Conservation (phyloP, 2,888 invertebrate genomes). For the Drosophila limbata region DNA sequence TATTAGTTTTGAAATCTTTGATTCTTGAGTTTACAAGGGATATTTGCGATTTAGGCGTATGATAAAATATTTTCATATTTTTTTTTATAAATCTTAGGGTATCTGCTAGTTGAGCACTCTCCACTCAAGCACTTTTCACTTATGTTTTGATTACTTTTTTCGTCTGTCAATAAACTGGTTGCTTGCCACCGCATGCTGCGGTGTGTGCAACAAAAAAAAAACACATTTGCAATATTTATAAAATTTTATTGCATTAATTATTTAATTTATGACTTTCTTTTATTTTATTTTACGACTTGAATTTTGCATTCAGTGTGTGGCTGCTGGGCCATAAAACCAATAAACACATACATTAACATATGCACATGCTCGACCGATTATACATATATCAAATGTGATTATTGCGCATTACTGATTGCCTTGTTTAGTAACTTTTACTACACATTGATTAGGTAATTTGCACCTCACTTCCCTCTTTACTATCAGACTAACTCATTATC, state of each 20-base stretch:
- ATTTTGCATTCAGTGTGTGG: slow-evolving; percentile 47
- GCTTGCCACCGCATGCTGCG: slow-evolving; percentile 55
- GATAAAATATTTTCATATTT: too few species aligned
- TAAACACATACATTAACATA: slow-evolving; percentile 17
- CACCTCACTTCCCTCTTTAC: neutral
- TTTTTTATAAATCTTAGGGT: slow-evolving; percentile 2
- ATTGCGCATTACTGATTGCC: slow-evolving; percentile 53
- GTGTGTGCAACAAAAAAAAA: slow-evolving; percentile 47
- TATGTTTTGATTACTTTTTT: slow-evolving; percentile 21
- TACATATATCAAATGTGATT: slow-evolving; percentile 29
- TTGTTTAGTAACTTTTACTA: slow-evolving; percentile 29
- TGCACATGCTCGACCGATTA: neutral
- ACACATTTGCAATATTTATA: slow-evolving; percentile 75
- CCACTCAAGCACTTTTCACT: neutral
- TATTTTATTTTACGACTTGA: slow-evolving; percentile 60
- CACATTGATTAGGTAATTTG: slow-evolving; percentile 53
- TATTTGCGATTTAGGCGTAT: too few species aligned
- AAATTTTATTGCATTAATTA: slow-evolving; percentile 75
- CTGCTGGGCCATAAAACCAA: slow-evolving; percentile 34
- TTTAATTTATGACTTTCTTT: slow-evolving; percentile 77
- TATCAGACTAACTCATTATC: neutral
- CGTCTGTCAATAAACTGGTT: slow-evolving; percentile 65
- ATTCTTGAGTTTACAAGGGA: neutral
- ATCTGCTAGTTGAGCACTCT: slow-evolving; percentile 1
- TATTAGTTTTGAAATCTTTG: neutral